Percentiles rank a stretch among this genome's conserved stretches.
These are phyloP conservation scores for Zoanthus solanderi DNA, from an alignment of 92 coral and sea anemone species.

Conservation along the genomic window DNA sequence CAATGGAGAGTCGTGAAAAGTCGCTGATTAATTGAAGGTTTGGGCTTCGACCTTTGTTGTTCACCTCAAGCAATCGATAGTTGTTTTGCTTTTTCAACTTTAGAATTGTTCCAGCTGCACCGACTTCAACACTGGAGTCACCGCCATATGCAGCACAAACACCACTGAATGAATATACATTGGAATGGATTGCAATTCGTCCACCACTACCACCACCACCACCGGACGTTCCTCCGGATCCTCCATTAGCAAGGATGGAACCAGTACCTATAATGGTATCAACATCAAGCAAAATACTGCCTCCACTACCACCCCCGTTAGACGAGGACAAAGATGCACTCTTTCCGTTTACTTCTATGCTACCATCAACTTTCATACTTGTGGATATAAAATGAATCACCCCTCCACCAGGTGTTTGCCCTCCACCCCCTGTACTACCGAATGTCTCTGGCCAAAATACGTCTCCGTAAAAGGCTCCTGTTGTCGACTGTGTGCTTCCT, in stretches of 20 bases:
- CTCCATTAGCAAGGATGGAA: slow-evolving; percentile 62
- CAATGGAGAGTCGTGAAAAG: slow-evolving; percentile 49
- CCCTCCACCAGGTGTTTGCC: slow-evolving; percentile 67
- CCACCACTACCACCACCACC: slow-evolving; percentile 86
- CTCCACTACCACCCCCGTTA: slow-evolving; percentile 82
- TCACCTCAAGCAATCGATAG: slow-evolving; percentile 52
- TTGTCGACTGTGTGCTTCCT: slow-evolving; percentile 44
- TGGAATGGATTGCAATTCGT: slow-evolving; percentile 67
- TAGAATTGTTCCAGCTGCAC: slow-evolving; percentile 76
- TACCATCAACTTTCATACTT: slow-evolving; percentile 62
- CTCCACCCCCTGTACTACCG: slow-evolving; percentile 78
- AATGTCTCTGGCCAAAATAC: slow-evolving; percentile 56
- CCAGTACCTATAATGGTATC: slow-evolving; percentile 57
- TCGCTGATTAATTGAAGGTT: slow-evolving; percentile 37
- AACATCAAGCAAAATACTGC: slow-evolving; percentile 66
- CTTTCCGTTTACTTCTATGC: slow-evolving; percentile 49
- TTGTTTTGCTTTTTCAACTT: slow-evolving; percentile 25
- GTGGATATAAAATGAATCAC: slow-evolving; percentile 56
- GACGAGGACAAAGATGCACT: slow-evolving; percentile 34
- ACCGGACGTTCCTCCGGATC: slow-evolving; percentile 62
- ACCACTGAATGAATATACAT: slow-evolving; percentile 50
- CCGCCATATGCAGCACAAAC: slow-evolving; percentile 61
- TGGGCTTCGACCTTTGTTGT: slow-evolving; percentile 70
- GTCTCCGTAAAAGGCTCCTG: slow-evolving; percentile 75
- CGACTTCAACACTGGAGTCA: slow-evolving; percentile 66